These are phyloP conservation scores for Electrona antarctica DNA, from an alignment of 2,113 vertebrate species.

Conservation along the genomic window DNA sequence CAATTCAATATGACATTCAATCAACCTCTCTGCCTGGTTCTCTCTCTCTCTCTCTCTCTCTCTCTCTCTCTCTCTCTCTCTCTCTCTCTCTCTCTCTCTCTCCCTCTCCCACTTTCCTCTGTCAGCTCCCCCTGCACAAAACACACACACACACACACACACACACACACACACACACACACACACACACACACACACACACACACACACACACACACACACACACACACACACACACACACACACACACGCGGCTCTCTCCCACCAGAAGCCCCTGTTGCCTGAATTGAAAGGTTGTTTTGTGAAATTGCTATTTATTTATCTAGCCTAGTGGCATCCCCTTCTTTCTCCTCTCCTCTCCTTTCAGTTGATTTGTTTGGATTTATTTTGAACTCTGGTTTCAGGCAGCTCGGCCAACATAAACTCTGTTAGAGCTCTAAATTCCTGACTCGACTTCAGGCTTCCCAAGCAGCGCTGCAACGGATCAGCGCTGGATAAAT, in stretches of 20 bases:
- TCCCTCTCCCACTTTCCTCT: neutral
- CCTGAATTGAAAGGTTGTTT: neutral
- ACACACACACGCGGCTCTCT: neutral
- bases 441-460: constrained; percentile 71
- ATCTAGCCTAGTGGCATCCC: neutral
- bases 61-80: neutral
- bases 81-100: neutral
- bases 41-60: neutral
- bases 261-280: neutral
- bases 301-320: neutral
- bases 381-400: constrained; percentile 69
- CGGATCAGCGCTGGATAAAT: constrained; percentile 70
- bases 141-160: too few species aligned
- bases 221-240: too few species aligned
- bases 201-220: too few species aligned
- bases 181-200: too few species aligned
- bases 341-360: constrained; percentile 5
- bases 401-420: constrained; percentile 72
- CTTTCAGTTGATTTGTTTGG: constrained; percentile 75
- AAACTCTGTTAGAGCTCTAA: constrained; percentile 76
- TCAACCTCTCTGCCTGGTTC: neutral
- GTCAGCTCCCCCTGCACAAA: too few species aligned
- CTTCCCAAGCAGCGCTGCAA: constrained; percentile 68
- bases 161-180: too few species aligned
- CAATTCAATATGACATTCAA: neutral